A percentile compares a stretch with the other conserved stretches of the same genome.
Evolutionary conservation across 2,888 invertebrate genomes (phyloP).

Genomic region (Flabesymbios commensalis): DNA sequence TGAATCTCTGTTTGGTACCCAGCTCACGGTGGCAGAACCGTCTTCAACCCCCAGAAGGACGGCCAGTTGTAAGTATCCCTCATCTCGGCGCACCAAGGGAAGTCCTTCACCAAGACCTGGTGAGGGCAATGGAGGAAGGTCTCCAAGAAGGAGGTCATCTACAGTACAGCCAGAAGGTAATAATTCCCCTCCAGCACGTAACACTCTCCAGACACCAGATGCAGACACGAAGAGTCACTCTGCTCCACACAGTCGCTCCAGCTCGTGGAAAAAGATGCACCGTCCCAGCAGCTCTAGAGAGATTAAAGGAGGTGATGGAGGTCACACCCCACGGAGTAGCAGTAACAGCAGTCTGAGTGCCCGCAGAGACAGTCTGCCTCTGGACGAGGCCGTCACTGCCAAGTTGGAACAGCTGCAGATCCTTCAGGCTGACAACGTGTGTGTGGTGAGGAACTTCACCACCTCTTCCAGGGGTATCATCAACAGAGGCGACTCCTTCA

Average conservation of each 20-base stretch:
- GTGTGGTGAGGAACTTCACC: slow-evolving; percentile 81
- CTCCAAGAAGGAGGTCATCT: too few relatives aligned
- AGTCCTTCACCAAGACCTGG: neutral
- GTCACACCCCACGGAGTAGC: neutral
- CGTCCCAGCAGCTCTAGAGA: slow-evolving; percentile 35
- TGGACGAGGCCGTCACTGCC: slow-evolving; percentile 27
- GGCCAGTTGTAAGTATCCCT: slow-evolving; percentile 3
- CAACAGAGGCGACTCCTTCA: slow-evolving; percentile 89
- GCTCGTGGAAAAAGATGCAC: slow-evolving; percentile 46
- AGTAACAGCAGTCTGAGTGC: too few relatives aligned
- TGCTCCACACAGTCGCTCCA: slow-evolving; percentile 46
- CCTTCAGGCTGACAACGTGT: slow-evolving; percentile 26
- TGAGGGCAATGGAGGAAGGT: too few relatives aligned
- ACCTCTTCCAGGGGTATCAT: slow-evolving; percentile 91
- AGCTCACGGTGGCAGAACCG: neutral
- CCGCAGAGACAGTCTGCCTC: slow-evolving; percentile 39
- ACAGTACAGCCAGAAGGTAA: too few relatives aligned
- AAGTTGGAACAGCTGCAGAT: slow-evolving; percentile 31
- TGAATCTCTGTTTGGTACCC: neutral
- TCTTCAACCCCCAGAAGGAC: neutral
- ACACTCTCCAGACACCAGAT: too few relatives aligned
- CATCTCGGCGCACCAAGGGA: neutral
- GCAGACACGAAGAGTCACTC: slow-evolving; percentile 35
- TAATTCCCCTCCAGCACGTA: too few relatives aligned
- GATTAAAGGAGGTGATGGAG: too few relatives aligned